Evolutionary conservation across 2,797 vertebrate genomes (phyloP).

Genomic region (Erethizon dorsatum): DNA sequence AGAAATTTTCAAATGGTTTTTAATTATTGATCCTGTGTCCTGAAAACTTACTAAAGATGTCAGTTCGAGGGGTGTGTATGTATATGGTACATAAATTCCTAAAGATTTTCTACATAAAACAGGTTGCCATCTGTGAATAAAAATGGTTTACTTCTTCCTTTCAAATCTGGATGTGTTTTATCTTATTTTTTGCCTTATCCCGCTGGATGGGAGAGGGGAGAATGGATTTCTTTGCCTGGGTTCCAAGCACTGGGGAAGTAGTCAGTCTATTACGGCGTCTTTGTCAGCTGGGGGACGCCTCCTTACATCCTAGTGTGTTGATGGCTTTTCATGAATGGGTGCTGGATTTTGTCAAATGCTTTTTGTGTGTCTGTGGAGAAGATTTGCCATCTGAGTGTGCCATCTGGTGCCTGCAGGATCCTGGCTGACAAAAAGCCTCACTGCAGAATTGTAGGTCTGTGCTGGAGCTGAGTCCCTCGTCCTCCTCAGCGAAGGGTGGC

Average conservation of each 20-base stretch:
- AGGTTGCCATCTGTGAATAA: not conserved
- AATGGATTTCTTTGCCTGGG: not conserved
- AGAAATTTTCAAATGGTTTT: not conserved
- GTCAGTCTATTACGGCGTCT: not conserved
- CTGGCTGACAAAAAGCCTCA: not conserved
- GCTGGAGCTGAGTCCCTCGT: too few species aligned
- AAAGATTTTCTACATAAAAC: not conserved
- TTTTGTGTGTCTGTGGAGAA: not conserved
- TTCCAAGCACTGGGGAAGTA: not conserved
- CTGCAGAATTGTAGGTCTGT: too few species aligned
- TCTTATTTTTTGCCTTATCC: not conserved
- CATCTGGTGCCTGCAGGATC: conserved; percentile 10
- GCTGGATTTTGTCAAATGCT: not conserved
- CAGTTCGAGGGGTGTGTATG: not conserved
- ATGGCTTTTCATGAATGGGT: not conserved
- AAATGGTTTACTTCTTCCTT: not conserved
- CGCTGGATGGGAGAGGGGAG: not conserved
- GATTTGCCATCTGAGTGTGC: not conserved
- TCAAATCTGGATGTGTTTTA: not conserved
- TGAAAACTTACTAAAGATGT: not conserved
- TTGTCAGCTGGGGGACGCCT: not conserved
- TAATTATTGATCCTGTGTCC: not conserved
- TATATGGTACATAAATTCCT: not conserved
- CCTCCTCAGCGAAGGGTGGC: not conserved
- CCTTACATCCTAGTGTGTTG: not conserved